A percentile compares a stretch with the other conserved stretches of the same genome.
phyloP scores from a whole-genome alignment of 2,113 vertebrate species.

The Bambusicola thoracicus region DNA sequence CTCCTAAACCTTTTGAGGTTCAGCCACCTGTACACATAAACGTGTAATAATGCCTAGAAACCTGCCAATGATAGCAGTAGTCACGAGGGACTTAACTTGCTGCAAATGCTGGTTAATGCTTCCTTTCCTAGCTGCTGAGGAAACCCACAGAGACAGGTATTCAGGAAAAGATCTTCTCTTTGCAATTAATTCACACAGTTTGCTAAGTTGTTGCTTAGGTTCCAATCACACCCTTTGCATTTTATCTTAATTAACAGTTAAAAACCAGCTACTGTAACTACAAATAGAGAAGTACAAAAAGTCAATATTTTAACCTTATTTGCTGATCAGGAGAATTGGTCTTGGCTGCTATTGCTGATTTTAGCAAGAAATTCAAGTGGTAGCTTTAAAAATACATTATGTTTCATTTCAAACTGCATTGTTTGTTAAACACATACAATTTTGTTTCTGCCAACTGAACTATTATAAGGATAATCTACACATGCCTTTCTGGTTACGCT shows the following conservation, averaged over 20 bases:
- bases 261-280: constrained; percentile 54
- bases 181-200: constrained; percentile 49
- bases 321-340: constrained; percentile 62
- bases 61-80: constrained; percentile 6
- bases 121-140: constrained; percentile 50
- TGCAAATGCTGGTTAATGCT: constrained; percentile 66
- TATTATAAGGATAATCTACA: constrained; percentile 60
- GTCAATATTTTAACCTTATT: constrained; percentile 61
- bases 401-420: constrained; percentile 72
- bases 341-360: constrained; percentile 44
- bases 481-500: constrained; percentile 42
- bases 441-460: constrained; percentile 65
- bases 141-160: constrained; percentile 56
- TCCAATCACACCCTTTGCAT: constrained; percentile 10
- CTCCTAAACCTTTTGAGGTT: constrained; percentile 44
- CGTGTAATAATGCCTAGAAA: constrained; percentile 35
- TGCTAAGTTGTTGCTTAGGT: constrained; percentile 9
- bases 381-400: constrained; percentile 44
- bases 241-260: constrained; percentile 52
- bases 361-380: constrained; percentile 63
- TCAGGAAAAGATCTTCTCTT: constrained; percentile 57
- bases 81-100: constrained; percentile 48
- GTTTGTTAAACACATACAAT: constrained; percentile 69
- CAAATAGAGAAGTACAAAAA: constrained; percentile 67
- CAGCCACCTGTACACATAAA: neutral